These are phyloP conservation scores for Ceryle rudis DNA, from an alignment of 2,797 vertebrate species.

Conservation along the genomic window DNA sequence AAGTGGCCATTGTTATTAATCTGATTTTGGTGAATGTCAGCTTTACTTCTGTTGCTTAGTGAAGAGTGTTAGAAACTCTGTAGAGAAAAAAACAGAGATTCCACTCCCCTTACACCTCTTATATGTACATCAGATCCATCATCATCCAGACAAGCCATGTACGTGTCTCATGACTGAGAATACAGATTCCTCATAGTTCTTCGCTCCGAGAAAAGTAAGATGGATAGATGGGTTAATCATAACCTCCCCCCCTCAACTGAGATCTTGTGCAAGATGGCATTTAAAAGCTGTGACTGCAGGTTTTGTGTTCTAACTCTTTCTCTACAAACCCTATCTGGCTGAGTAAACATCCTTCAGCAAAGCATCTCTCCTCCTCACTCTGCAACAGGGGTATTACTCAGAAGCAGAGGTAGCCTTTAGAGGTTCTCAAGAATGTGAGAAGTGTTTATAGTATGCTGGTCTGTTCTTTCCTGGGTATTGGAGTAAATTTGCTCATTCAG, in stretches of 20 bases:
- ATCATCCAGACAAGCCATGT: not conserved
- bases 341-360: not conserved
- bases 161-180: not conserved
- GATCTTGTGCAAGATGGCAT: not conserved
- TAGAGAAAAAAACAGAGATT: not conserved
- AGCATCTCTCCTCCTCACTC: not conserved
- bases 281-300: not conserved
- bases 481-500: not conserved
- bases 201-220: not conserved
- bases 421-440: not conserved
- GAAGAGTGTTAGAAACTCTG: not conserved
- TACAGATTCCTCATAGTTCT: not conserved
- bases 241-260: not conserved
- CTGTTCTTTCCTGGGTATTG: not conserved
- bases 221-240: not conserved
- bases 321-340: not conserved
- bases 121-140: not conserved
- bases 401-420: not conserved
- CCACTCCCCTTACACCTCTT: not conserved
- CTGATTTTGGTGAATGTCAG: not conserved
- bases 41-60: not conserved
- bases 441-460: not conserved
- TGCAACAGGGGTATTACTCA: not conserved
- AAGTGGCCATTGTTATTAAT: not conserved
- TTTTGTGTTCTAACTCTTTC: not conserved